These are phyloP conservation scores for Mycteria americana DNA, from an alignment of 2,797 vertebrate species.

Conservation along the genomic window DNA sequence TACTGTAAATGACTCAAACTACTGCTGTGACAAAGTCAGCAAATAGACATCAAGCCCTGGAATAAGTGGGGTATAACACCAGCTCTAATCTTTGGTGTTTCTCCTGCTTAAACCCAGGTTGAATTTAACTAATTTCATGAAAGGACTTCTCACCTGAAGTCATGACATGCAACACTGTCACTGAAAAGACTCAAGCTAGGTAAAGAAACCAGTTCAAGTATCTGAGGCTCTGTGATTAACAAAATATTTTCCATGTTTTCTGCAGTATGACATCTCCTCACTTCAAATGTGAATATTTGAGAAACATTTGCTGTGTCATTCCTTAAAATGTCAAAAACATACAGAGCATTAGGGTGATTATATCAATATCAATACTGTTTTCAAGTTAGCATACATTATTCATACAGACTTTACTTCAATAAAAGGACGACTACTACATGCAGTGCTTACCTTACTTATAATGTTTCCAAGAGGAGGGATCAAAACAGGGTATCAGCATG, in stretches of 20 bases:
- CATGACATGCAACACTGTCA: neutral
- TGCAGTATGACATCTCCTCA: neutral
- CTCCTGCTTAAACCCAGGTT: neutral
- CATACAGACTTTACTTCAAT: neutral
- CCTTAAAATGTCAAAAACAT: neutral
- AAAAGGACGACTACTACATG: neutral
- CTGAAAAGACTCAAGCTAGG: neutral
- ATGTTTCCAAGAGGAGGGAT: neutral
- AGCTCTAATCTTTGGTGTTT: neutral
- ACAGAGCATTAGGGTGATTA: neutral
- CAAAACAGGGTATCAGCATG: neutral
- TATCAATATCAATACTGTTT: neutral
- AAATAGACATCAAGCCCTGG: neutral
- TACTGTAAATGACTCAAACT: neutral
- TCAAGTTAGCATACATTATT: neutral
- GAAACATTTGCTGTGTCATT: neutral
- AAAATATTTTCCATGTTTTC: neutral
- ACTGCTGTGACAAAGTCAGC: neutral
- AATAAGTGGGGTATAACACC: neutral
- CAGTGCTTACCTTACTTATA: neutral
- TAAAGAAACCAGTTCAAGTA: neutral
- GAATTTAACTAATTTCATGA: neutral
- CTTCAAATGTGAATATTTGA: neutral
- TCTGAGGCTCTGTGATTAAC: neutral
- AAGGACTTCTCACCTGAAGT: neutral